phyloP scores from a whole-genome alignment of 1,140 invertebrate species.

The Drosophila sp. region DNA sequence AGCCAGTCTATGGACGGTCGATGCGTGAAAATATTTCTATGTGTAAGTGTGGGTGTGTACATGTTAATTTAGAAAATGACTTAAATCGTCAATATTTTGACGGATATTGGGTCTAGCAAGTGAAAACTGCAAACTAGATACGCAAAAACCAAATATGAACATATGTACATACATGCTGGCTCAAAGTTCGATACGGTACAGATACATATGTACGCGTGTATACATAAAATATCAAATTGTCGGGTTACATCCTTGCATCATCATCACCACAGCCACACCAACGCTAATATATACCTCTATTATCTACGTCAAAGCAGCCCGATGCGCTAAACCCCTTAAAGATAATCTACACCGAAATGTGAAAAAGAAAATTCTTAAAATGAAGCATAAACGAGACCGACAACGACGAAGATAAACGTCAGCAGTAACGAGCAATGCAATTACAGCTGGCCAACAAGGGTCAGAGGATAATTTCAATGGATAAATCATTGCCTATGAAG shows the following conservation, averaged over 20 bases:
- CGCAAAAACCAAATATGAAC: slow-evolving; percentile 26
- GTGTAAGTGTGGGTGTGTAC: slow-evolving; percentile 71
- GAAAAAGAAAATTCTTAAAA: slow-evolving; percentile 51
- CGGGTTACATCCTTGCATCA: slow-evolving; percentile 73
- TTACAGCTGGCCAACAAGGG: slow-evolving; percentile 19
- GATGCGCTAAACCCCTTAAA: slow-evolving; percentile 36
- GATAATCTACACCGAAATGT: slow-evolving; percentile 64
- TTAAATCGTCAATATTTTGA: slow-evolving; percentile 55
- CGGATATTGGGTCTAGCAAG: slow-evolving; percentile 46
- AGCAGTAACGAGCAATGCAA: slow-evolving; percentile 47
- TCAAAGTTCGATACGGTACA: slow-evolving; percentile 63
- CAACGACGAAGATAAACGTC: slow-evolving; percentile 49
- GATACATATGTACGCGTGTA: slow-evolving; percentile 49
- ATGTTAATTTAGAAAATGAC: slow-evolving; percentile 56
- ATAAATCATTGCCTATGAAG: slow-evolving; percentile 4
- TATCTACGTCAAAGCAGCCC: slow-evolving; percentile 5
- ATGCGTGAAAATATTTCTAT: slow-evolving; percentile 82
- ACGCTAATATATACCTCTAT: slow-evolving; percentile 21
- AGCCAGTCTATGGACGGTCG: slow-evolving; percentile 78
- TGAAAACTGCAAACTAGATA: slow-evolving; percentile 52
- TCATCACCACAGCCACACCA: slow-evolving; percentile 37
- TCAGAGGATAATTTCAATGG: slow-evolving; percentile 3
- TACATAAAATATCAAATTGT: slow-evolving; percentile 67
- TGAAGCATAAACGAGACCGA: slow-evolving; percentile 53
- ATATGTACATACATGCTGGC: slow-evolving; percentile 38